phyloP scores from a whole-genome alignment of 2,888 invertebrate genomes.

The Lissocephala sabroskyi region DNA sequence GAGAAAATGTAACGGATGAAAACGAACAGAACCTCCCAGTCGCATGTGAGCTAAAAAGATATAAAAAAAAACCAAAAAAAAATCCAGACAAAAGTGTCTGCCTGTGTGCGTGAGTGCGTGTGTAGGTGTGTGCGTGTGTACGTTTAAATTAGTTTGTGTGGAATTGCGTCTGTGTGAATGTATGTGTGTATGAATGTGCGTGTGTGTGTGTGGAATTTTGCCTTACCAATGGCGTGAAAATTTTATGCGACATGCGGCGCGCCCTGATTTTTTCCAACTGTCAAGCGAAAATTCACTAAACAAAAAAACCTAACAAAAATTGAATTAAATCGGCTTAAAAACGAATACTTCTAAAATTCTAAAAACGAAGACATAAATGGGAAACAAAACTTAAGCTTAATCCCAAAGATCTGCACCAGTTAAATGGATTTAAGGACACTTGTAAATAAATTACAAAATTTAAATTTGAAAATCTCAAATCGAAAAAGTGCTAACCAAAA shows the following conservation, averaged over 20 bases:
- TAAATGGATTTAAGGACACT: too few species aligned
- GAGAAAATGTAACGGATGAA: slow-evolving; percentile 48
- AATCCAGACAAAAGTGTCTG: slow-evolving; percentile 31
- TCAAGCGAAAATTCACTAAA: too few species aligned
- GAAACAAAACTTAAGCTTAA: neutral
- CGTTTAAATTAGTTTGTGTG: too few species aligned
- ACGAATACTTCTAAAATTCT: too few species aligned
- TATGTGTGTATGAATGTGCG: slow-evolving; percentile 4
- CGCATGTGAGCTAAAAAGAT: neutral
- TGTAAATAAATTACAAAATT: neutral
- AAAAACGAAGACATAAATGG: too few species aligned
- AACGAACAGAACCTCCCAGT: slow-evolving; percentile 14
- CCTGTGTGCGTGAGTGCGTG: slow-evolving; percentile 4
- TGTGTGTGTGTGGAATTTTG: slow-evolving; percentile 9
- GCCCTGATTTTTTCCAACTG: slow-evolving; percentile 40
- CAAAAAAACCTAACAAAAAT: too few species aligned
- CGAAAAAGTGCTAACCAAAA: too few species aligned
- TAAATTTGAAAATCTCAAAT: neutral
- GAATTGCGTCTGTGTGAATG: slow-evolving; percentile 19
- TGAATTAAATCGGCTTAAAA: too few species aligned
- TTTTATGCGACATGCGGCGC: slow-evolving; percentile 29
- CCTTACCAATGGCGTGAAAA: slow-evolving; percentile 25
- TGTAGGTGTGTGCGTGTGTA: slow-evolving; percentile 21
- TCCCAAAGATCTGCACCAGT: too few species aligned
- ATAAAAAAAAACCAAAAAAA: slow-evolving; percentile 20